A percentile compares a stretch with the other conserved stretches of the same genome.
Conservation (phyloP, 2,888 invertebrate species). For the Acrocyrtus sp. region DNA sequence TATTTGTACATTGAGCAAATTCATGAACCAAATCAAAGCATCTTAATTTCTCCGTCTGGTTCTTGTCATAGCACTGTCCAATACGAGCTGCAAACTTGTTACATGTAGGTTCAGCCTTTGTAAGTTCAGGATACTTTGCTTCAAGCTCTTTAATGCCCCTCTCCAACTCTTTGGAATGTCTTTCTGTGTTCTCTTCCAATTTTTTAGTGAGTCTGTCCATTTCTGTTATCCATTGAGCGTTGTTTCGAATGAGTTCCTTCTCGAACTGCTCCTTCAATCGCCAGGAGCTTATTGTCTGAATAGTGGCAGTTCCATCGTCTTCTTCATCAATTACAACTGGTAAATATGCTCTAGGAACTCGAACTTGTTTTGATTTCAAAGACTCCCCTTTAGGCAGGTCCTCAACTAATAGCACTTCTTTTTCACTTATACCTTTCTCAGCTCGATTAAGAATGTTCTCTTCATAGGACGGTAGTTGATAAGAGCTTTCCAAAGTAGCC, state of each 20-base stretch:
- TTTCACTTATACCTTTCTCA: too few species aligned
- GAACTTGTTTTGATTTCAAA: conserved; percentile 9
- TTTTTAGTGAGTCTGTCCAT: conserved; percentile 1
- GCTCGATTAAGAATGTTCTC: too few species aligned
- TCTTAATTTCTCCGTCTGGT: conserved; percentile 15
- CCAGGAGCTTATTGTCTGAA: conserved; percentile 24
- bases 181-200: conserved; percentile 13
- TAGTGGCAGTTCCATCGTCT: neutral
- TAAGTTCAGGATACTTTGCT: neutral
- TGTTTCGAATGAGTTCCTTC: neutral
- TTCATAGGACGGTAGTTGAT: too few species aligned
- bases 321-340: conserved; percentile 23
- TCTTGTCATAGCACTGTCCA: conserved; percentile 15
- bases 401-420: too few species aligned
- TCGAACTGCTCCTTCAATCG: conserved; percentile 3
- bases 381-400: too few species aligned
- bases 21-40: conserved; percentile 19
- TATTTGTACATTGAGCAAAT: conserved; percentile 21
- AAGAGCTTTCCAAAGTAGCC: too few species aligned
- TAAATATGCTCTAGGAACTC: conserved; percentile 11
- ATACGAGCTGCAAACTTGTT: conserved; percentile 3
- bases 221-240: conserved; percentile 12
- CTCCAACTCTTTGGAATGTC: neutral
- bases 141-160: neutral
- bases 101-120: neutral